Evolutionary conservation across 2,797 vertebrate genomes (phyloP).

Genomic region (Ctenochaetus hawaiiensis): DNA sequence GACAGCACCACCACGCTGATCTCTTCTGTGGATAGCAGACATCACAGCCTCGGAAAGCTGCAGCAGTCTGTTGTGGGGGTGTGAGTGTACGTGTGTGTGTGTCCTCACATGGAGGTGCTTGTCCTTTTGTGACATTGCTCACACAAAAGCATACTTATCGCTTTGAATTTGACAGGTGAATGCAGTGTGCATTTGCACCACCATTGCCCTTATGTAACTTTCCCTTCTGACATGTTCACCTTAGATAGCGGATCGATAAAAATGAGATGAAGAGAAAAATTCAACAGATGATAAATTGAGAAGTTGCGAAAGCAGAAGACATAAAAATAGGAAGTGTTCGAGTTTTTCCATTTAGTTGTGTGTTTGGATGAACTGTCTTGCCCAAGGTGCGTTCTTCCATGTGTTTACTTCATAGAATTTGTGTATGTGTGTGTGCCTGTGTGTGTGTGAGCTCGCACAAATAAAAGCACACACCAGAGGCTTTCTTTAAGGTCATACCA

Average conservation of each 20-base stretch:
- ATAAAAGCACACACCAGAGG: conserved; percentile 33
- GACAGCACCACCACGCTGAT: conserved; percentile 55
- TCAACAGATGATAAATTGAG: conserved; percentile 54
- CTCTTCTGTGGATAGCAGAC: conserved; percentile 49
- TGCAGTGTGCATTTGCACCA: conserved; percentile 23
- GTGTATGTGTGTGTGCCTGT: conserved; percentile 24
- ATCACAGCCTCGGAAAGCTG: conserved; percentile 67
- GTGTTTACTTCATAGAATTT: conserved; percentile 41
- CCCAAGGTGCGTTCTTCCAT: conserved; percentile 27
- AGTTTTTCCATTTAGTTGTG: neutral
- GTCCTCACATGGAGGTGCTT: neutral
- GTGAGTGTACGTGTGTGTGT: conserved; percentile 6
- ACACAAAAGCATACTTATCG: conserved; percentile 42
- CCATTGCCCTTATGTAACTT: conserved; percentile 21
- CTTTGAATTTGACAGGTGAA: conserved; percentile 52
- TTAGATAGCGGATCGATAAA: conserved; percentile 57
- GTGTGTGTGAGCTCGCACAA: conserved; percentile 27
- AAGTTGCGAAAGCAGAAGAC: conserved; percentile 26
- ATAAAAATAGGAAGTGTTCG: conserved; percentile 36
- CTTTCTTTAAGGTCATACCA: conserved; percentile 46
- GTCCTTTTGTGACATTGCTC: conserved; percentile 46
- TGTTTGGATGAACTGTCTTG: conserved; percentile 39
- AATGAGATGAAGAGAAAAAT: conserved; percentile 52
- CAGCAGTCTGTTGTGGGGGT: conserved; percentile 32
- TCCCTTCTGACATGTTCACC: conserved; percentile 54